Percentiles rank a stretch among this genome's conserved stretches.
Evolutionary conservation across 2,113 vertebrate genomes (phyloP).

Genomic region (Megaleporinus macrocephalus): DNA sequence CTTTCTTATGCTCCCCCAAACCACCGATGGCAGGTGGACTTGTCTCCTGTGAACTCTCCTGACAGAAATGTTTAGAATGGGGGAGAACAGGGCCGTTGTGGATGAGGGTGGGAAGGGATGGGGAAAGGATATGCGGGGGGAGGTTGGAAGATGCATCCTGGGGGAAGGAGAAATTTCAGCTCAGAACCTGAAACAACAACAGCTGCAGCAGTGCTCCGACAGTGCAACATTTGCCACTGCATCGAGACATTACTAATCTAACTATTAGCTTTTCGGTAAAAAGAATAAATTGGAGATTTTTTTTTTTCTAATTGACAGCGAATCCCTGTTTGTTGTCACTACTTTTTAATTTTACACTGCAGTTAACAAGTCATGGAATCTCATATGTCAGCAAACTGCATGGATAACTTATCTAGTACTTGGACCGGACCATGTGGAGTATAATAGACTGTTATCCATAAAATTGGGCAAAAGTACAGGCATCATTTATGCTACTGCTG

Average conservation of each 20-base stretch:
- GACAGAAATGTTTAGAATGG: constrained; percentile 33
- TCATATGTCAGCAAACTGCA: not conserved
- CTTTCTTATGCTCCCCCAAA: constrained; percentile 16
- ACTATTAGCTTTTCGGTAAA: not conserved
- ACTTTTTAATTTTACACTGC: not conserved
- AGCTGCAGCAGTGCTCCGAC: constrained; percentile 72
- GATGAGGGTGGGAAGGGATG: constrained; percentile 46
- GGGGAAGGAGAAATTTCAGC: constrained; percentile 57
- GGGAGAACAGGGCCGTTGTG: constrained; percentile 28
- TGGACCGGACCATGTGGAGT: too few relatives aligned
- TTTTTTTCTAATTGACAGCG: not conserved
- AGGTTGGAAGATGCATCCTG: constrained; percentile 29
- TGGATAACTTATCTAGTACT: not conserved
- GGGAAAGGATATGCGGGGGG: constrained; percentile 8
- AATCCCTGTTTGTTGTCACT: not conserved
- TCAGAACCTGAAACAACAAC: constrained; percentile 77
- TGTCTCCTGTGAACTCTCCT: constrained; percentile 41
- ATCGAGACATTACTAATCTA: constrained; percentile 48
- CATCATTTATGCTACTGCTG: too few relatives aligned
- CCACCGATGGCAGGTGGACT: constrained; percentile 71
- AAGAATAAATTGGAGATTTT: not conserved
- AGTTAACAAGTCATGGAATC: not conserved
- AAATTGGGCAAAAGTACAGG: not conserved
- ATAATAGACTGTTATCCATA: not conserved
- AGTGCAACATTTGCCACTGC: constrained; percentile 71